A percentile compares a stretch with the other conserved stretches of the same genome.
Evolutionary conservation across 2,797 vertebrate species (phyloP).

Genomic region (Leptatherina wallacei): DNA sequence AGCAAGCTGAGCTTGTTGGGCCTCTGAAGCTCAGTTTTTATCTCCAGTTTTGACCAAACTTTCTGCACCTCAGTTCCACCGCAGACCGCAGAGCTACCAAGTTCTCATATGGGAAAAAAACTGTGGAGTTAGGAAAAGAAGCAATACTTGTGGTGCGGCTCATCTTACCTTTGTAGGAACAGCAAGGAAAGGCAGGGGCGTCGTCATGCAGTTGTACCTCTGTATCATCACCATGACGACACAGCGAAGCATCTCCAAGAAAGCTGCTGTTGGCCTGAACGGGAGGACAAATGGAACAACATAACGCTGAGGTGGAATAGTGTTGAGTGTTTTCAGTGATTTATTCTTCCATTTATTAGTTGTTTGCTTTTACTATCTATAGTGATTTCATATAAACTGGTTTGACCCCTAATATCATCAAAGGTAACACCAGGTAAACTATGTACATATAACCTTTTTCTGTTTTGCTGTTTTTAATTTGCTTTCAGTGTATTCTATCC

Average conservation of each 20-base stretch:
- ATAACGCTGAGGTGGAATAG: background rate
- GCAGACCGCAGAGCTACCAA: background rate
- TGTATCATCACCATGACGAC: slow-evolving; percentile 76
- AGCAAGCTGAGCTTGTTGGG: background rate
- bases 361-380: too few relatives aligned
- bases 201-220: slow-evolving; percentile 73
- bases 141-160: background rate
- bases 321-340: background rate
- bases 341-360: background rate
- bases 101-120: background rate
- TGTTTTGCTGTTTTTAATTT: too few relatives aligned
- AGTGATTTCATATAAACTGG: background rate
- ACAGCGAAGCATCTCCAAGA: slow-evolving; percentile 86
- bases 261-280: slow-evolving; percentile 78
- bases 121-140: background rate
- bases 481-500: too few relatives aligned
- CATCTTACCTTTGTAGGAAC: slow-evolving; percentile 85
- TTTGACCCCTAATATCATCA: too few relatives aligned
- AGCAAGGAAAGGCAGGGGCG: slow-evolving; percentile 71
- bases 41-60: background rate
- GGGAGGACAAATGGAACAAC: slow-evolving; percentile 1
- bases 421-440: too few relatives aligned
- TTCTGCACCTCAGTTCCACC: background rate
- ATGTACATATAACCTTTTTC: too few relatives aligned
- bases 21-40: background rate